Conservation (phyloP, 1,140 invertebrate species). For the Chelonus insularis region DNA sequence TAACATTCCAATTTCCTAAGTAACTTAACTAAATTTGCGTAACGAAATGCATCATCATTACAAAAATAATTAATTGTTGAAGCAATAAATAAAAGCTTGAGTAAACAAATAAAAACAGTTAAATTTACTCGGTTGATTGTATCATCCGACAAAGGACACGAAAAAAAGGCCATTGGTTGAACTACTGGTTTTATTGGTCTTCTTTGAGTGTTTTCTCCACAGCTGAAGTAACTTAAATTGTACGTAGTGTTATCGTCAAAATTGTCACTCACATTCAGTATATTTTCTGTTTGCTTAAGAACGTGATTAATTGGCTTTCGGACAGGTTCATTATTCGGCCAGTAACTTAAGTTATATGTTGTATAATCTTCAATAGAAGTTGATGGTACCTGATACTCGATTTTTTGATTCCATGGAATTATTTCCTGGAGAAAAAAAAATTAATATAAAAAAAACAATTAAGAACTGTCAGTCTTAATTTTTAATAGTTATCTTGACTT, state of each 20-base stretch:
- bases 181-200: constrained; percentile 35
- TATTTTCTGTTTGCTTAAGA: constrained; percentile 35
- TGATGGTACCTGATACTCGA: constrained; percentile 46
- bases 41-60: no score
- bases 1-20: constrained; percentile 50
- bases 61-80: no score
- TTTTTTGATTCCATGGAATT: constrained; percentile 35
- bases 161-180: constrained; percentile 36
- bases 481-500: no score
- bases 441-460: not conserved
- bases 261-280: constrained; percentile 42
- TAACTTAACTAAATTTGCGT: constrained; percentile 47
- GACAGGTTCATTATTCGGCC: constrained; percentile 44
- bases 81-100: no score
- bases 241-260: constrained; percentile 54
- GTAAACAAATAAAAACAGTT: no score
- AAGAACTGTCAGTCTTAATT: no score
- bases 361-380: constrained; percentile 58
- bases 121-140: constrained; percentile 45
- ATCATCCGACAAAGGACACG: constrained; percentile 45
- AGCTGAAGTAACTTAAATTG: constrained; percentile 51
- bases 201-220: constrained; percentile 36
- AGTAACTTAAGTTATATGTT: constrained; percentile 63
- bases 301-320: constrained; percentile 31
- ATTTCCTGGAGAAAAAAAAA: constrained; percentile 35